phyloP scores from a whole-genome alignment of 64 coral and sea anemone species.

The Dendrophyllia cribrosa region DNA sequence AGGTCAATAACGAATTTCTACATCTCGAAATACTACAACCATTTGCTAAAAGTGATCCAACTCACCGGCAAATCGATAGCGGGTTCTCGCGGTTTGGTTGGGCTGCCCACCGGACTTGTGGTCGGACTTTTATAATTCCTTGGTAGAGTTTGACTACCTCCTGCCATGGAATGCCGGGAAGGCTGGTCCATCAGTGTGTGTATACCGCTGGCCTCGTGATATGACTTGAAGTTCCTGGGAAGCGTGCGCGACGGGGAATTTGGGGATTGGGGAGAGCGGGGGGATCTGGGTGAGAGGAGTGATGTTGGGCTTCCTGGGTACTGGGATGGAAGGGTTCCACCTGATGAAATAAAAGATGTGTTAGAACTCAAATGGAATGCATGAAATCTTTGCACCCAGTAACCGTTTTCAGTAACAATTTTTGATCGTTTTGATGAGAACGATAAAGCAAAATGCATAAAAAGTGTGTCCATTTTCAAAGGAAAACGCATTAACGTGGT shows the following conservation, averaged over 20 bases:
- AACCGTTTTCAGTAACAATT: too few relatives aligned
- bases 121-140: conserved; percentile 91
- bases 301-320: neutral
- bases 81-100: conserved; percentile 36
- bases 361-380: too few relatives aligned
- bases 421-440: too few relatives aligned
- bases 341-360: neutral
- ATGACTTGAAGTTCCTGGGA: conserved; percentile 84
- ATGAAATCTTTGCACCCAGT: too few relatives aligned
- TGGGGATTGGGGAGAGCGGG: conserved; percentile 42
- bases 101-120: conserved; percentile 69
- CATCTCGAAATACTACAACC: too few relatives aligned
- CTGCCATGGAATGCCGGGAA: conserved; percentile 65
- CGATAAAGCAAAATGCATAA: too few relatives aligned
- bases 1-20: too few relatives aligned
- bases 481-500: too few relatives aligned
- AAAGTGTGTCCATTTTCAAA: too few relatives aligned
- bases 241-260: conserved; percentile 68
- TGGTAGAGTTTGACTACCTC: conserved; percentile 86
- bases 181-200: conserved; percentile 54
- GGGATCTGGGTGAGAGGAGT: conserved; percentile 48
- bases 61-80: conserved; percentile 78
- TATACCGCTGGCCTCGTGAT: conserved; percentile 88
- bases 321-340: neutral
- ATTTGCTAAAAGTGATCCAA: neutral